Conservation (phyloP, 2,888 invertebrate species). For the Meghimatium bilineatum region DNA sequence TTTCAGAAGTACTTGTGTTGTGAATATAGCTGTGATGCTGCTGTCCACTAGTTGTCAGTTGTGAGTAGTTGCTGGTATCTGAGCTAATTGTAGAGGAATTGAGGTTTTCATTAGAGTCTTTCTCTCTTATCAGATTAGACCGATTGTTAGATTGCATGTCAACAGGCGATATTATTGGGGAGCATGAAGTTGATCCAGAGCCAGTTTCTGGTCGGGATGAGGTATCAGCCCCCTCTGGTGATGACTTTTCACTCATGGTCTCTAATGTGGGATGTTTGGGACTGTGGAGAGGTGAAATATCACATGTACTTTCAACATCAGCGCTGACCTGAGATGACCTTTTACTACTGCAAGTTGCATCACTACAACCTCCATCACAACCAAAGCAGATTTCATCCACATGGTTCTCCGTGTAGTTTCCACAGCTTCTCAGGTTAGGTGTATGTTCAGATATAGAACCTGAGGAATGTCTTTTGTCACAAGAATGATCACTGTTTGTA, state of each 20-base stretch:
- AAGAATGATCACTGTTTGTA: not conserved
- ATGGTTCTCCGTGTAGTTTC: conserved; percentile 58
- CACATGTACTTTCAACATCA: conserved; percentile 70
- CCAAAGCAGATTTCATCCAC: conserved; percentile 76
- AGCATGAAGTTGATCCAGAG: conserved; percentile 42
- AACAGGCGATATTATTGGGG: conserved; percentile 39
- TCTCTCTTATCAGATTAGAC: conserved; percentile 57
- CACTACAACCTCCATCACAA: conserved; percentile 74
- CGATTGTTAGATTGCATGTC: conserved; percentile 37
- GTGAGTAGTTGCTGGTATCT: conserved; percentile 7
- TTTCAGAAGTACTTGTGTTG: conserved; percentile 29
- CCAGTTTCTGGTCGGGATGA: conserved; percentile 34
- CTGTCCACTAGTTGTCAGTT: not conserved
- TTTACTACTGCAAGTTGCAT: conserved; percentile 70
- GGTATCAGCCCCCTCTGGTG: conserved; percentile 32
- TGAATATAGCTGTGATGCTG: conserved; percentile 4
- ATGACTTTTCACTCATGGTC: conserved; percentile 48
- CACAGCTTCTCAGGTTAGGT: not conserved
- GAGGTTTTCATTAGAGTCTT: conserved; percentile 71
- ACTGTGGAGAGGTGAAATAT: conserved; percentile 64
- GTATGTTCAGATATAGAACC: not conserved
- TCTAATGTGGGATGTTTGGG: conserved; percentile 49
- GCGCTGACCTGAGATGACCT: conserved; percentile 64
- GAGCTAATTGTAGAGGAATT: conserved; percentile 58
- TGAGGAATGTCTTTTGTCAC: not conserved